Base-by-base conservation (phyloP, 1,140 invertebrate genomes). In the Pollicipes pollicipes region DNA sequence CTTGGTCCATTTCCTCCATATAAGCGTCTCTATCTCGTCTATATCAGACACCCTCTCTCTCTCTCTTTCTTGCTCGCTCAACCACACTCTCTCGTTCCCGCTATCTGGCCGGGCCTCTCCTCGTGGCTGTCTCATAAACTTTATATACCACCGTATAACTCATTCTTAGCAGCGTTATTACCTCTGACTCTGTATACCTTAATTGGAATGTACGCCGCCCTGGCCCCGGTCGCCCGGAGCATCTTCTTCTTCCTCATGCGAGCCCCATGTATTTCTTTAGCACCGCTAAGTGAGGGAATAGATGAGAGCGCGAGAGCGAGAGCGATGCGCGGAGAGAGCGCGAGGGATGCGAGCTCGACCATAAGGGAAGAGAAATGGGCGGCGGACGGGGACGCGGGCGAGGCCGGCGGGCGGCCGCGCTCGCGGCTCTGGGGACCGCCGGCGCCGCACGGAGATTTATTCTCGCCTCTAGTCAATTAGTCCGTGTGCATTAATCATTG, bases 81-180 rank as follows among this genome's bases (percentile, higher is more conserved):
- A n/a, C n/a, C n/a, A n/a, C n/a, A n/a, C n/a, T n/a, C n/a, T n/a
- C n/a, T n/a, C 45, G 17, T 10, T 16, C 4, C 45, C 45, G 17
- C 45, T 58, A 58, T 58, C 45, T 10, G 45, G 24, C 45, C 24
- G 2, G 45, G 45, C 32, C 45, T 58, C 45, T 58, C 45, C 45
- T 58, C 17, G 13, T 3, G 45, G 6, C 6, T 58, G 45, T 58
- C 45, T 21, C 45, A 58, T 58, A 58, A 58, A 58, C 45, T 58
- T 58, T 58, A 58, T 58, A 58, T 58, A 58, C 45, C 45, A 58
- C 45, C 45, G 45, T 58, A 58, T 58, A 58, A 58, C 45, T 58
- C 45, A 58, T 58, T 58, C 45, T 58, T 58, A 58, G 45, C 45
- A 2, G 45, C 45, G 45, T 58, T 58, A 58, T 58, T 58, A 58